Conservation (phyloP, 2,888 invertebrate genomes). For the Nasonovia ribisnigri region DNA sequence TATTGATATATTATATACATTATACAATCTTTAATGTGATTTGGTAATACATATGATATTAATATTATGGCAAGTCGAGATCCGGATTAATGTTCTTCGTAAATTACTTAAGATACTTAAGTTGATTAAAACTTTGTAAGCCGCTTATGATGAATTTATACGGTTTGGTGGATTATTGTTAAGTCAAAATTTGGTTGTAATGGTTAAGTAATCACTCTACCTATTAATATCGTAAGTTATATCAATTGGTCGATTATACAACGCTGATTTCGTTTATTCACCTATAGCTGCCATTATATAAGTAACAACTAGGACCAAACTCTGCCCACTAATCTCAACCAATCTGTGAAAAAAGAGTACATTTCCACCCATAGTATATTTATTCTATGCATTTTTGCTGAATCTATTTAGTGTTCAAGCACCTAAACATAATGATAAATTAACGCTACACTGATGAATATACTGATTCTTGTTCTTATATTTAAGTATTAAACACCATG, state of each 20-base stretch:
- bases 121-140: slow-evolving; percentile 10
- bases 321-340: not conserved
- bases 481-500: not conserved
- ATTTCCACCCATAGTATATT: not conserved
- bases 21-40: not conserved
- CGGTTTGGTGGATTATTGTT: not conserved
- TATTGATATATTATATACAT: not conserved
- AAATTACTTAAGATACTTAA: not conserved
- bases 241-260: not conserved
- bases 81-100: not conserved
- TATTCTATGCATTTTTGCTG: not conserved
- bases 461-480: not conserved
- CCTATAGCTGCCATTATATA: not conserved
- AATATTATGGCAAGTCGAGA: not conserved
- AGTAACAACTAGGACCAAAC: not conserved
- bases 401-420: not conserved
- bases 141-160: not conserved
- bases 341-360: not conserved
- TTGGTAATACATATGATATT: not conserved
- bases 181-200: not conserved
- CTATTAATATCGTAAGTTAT: not conserved
- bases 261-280: not conserved
- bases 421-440: not conserved
- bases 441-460: not conserved
- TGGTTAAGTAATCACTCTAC: not conserved